phyloP scores from a whole-genome alignment of 2,888 invertebrate species.

The Penaeus monodon region DNA sequence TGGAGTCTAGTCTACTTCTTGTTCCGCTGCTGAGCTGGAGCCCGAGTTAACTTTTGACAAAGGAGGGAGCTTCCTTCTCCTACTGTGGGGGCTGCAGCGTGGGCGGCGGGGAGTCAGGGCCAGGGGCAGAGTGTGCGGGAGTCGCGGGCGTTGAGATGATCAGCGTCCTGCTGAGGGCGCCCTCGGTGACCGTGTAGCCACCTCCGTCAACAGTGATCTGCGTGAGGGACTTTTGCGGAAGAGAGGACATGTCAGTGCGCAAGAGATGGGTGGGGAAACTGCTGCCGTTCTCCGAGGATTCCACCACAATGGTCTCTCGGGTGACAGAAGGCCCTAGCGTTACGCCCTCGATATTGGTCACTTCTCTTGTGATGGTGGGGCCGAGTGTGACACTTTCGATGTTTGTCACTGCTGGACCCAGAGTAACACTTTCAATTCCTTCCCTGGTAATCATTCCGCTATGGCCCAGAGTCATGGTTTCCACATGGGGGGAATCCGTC shows the following conservation, averaged over 20 bases:
- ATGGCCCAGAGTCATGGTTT: constrained; percentile 7
- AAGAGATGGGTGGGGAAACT: constrained; percentile 25
- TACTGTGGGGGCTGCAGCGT: constrained; percentile 57
- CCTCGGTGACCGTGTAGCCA: constrained; percentile 57
- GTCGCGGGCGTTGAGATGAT: constrained; percentile 57
- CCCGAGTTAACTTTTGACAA: too few relatives aligned
- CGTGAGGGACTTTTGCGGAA: constrained; percentile 58
- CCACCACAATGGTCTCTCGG: constrained; percentile 46
- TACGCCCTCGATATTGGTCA: too few relatives aligned
- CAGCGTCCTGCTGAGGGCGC: constrained; percentile 51
- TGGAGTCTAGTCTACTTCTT: too few relatives aligned
- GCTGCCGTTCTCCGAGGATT: constrained; percentile 42
- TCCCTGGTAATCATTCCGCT: constrained; percentile 11
- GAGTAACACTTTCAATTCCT: constrained; percentile 45
- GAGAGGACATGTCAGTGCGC: constrained; percentile 22
- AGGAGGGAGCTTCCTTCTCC: neutral
- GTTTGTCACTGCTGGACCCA: neutral
- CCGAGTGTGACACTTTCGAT: too few relatives aligned
- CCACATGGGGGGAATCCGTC: constrained; percentile 36
- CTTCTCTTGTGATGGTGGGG: too few relatives aligned
- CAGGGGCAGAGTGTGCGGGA: constrained; percentile 25
- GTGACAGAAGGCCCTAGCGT: neutral
- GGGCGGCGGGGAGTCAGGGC: constrained; percentile 53
- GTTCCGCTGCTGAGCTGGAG: too few relatives aligned
- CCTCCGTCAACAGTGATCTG: constrained; percentile 57